Percentiles rank a stretch among this genome's conserved stretches.
phyloP scores from a whole-genome alignment of 2,113 vertebrate species.

The Colistium nudipinnis region DNA sequence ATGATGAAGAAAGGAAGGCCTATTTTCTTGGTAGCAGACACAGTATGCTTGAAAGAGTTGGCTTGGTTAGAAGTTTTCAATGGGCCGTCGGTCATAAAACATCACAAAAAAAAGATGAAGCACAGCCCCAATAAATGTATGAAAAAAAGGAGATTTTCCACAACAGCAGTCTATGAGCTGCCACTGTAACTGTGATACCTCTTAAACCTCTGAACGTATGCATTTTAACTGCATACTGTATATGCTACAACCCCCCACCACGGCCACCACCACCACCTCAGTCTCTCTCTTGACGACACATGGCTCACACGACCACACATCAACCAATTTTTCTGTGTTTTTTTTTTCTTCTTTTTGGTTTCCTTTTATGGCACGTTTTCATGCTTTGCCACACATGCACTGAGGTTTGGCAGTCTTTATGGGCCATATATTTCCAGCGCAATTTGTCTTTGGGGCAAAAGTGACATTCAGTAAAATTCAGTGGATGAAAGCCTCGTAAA shows the following conservation, averaged over 20 bases:
- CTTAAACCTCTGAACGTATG: slow-evolving; percentile 33
- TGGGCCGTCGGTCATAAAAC: slow-evolving; percentile 60
- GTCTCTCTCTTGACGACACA: slow-evolving; percentile 42
- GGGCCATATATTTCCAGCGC: slow-evolving; percentile 80
- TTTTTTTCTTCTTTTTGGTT: slow-evolving; percentile 30
- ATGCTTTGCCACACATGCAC: slow-evolving; percentile 76
- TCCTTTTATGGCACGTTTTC: slow-evolving; percentile 69
- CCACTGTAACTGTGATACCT: slow-evolving; percentile 17
- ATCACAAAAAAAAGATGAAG: slow-evolving; percentile 57
- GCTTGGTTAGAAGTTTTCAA: slow-evolving; percentile 53
- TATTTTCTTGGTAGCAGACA: slow-evolving; percentile 35
- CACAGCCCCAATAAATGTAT: slow-evolving; percentile 22
- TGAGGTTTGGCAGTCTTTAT: slow-evolving; percentile 82
- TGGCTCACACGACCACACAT: slow-evolving; percentile 51
- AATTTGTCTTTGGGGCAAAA: slow-evolving; percentile 83
- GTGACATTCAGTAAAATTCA: slow-evolving; percentile 74
- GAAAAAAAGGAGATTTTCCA: slow-evolving; percentile 12
- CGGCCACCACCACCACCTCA: no score
- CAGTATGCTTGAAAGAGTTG: slow-evolving; percentile 39
- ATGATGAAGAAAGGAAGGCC: slow-evolving; percentile 35
- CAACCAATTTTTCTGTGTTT: slow-evolving; percentile 27
- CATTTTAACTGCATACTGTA: slow-evolving; percentile 32
- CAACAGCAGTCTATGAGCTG: slow-evolving; percentile 10
- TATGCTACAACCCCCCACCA: slow-evolving; percentile 4
- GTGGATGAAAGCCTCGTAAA: slow-evolving; percentile 74